These are phyloP conservation scores for Stichodactyla mertensii DNA, from an alignment of 64 coral and sea anemone genomes.

Conservation along the genomic window DNA sequence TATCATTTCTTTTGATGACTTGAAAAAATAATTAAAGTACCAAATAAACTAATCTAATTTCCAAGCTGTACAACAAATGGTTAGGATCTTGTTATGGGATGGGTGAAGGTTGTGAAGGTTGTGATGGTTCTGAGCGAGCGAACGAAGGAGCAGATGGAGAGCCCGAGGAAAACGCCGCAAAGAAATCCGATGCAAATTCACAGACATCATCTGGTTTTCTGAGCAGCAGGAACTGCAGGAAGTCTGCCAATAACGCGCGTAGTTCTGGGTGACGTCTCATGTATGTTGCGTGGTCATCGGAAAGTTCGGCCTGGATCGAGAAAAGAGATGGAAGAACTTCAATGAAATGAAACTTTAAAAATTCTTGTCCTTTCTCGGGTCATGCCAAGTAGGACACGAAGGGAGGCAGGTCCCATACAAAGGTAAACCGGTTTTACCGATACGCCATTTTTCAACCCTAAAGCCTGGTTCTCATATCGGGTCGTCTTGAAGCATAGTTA, in stretches of 20 bases:
- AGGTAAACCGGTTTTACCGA: no score
- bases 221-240: slow-evolving; percentile 85
- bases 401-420: background rate
- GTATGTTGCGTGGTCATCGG: slow-evolving; percentile 89
- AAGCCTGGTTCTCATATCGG: no score
- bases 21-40: background rate
- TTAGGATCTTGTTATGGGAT: background rate
- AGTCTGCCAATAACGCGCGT: slow-evolving; percentile 83
- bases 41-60: background rate
- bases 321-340: background rate
- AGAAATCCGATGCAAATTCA: slow-evolving; percentile 92
- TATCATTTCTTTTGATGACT: background rate
- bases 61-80: background rate
- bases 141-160: slow-evolving; percentile 69
- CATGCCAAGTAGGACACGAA: background rate
- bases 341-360: no score
- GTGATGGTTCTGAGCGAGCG: slow-evolving; percentile 53
- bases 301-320: slow-evolving; percentile 56
- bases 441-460: no score
- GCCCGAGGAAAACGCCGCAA: slow-evolving; percentile 79
- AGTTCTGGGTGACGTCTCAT: slow-evolving; percentile 94
- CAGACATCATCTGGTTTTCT: slow-evolving; percentile 96
- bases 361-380: no score
- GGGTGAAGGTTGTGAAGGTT: background rate
- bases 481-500: no score